A percentile compares a stretch with the other conserved stretches of the same genome.
Conservation (phyloP, 1,140 invertebrate species). For the Megalonaias nervosa region DNA sequence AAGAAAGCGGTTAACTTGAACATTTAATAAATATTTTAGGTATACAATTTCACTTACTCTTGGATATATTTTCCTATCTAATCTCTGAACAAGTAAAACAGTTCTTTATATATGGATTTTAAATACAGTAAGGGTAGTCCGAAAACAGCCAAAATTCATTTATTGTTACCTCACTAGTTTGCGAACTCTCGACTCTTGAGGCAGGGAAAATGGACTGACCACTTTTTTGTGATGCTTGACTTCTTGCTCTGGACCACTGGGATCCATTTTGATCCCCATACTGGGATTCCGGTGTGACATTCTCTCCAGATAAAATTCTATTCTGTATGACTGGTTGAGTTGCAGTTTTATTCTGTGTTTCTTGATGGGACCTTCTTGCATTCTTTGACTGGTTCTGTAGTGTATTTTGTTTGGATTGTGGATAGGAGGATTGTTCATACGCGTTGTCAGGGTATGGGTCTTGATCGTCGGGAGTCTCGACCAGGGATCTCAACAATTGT, state of each 20-base stretch:
- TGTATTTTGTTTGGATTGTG: not conserved
- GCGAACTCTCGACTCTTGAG: not conserved
- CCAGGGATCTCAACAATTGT: constrained; percentile 12
- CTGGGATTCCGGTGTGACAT: constrained; percentile 2
- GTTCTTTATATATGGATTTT: too few species aligned
- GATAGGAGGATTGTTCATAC: not conserved
- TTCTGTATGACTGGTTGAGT: not conserved
- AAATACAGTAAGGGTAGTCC: too few species aligned
- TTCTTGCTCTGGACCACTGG: not conserved
- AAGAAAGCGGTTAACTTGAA: too few species aligned
- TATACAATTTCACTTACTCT: too few species aligned
- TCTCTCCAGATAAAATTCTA: not conserved
- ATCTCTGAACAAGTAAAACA: too few species aligned
- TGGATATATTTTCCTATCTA: too few species aligned
- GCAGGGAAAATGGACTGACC: constrained; percentile 2
- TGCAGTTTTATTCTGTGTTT: not conserved
- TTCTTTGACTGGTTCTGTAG: not conserved
- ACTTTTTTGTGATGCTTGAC: not conserved
- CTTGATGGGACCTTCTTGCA: not conserved
- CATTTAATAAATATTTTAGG: too few species aligned
- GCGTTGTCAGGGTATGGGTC: not conserved
- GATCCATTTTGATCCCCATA: constrained; percentile 3
- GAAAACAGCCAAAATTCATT: not conserved
- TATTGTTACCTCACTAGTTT: not conserved
- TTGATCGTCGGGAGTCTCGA: constrained; percentile 15